Conservation (phyloP, 2,888 invertebrate species). For the Campoplex nolae region DNA sequence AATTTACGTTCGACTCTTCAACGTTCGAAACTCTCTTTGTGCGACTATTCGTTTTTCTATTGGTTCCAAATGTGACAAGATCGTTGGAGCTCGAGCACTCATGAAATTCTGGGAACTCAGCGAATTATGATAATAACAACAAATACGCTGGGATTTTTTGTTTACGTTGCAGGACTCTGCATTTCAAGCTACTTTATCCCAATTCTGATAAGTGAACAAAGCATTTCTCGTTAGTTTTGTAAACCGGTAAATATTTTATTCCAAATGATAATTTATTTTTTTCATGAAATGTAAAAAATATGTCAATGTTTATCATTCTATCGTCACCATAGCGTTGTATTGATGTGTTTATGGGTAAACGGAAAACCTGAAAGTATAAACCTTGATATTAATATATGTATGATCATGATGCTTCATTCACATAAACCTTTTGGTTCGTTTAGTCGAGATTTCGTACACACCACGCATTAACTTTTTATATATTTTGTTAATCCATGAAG, state of each 20-base stretch:
- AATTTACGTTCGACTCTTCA: conserved; percentile 10
- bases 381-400: too few relatives aligned
- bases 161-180: background rate
- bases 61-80: conserved; percentile 30
- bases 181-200: background rate
- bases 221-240: background rate
- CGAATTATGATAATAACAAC: background rate
- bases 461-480: too few relatives aligned
- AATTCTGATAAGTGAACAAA: background rate
- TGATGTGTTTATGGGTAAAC: too few relatives aligned
- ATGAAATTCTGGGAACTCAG: background rate
- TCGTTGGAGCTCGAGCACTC: background rate
- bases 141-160: background rate
- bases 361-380: too few relatives aligned
- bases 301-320: too few relatives aligned
- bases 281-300: too few relatives aligned
- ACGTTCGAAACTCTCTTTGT: conserved; percentile 38
- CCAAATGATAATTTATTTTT: too few relatives aligned
- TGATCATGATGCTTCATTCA: too few relatives aligned
- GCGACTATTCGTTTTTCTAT: background rate
- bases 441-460: too few relatives aligned
- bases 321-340: too few relatives aligned
- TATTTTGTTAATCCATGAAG: too few relatives aligned
- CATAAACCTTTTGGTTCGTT: too few relatives aligned
- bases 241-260: background rate